Percentiles rank a stretch among this genome's conserved stretches.
phyloP scores from a whole-genome alignment of 2,113 vertebrate genomes.

The Lota lota region DNA sequence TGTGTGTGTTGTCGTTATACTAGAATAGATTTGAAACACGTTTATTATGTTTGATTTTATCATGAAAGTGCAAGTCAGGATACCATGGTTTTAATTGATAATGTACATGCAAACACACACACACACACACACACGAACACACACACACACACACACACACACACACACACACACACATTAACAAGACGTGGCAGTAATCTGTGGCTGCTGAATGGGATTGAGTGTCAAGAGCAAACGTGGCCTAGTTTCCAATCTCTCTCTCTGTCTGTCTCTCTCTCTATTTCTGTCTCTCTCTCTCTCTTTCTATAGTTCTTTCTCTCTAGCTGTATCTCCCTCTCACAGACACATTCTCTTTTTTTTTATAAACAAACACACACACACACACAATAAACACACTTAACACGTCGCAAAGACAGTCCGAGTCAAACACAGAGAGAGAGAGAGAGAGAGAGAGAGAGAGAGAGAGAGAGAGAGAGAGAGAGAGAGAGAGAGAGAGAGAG shows the following conservation, averaged over 20 bases:
- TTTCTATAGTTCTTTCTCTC: not conserved
- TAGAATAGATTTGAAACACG: not conserved
- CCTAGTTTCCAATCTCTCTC: slow-evolving; percentile 31
- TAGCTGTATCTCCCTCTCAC: not conserved
- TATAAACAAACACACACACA: not conserved
- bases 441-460: not conserved
- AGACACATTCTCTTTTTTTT: not conserved
- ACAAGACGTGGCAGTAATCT: slow-evolving; percentile 48
- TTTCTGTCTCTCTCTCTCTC: slow-evolving; percentile 8
- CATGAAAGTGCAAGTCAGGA: not conserved
- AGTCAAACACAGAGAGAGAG: not conserved
- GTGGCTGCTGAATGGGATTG: slow-evolving; percentile 42
- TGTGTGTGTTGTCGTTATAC: no score
- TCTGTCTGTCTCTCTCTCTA: slow-evolving; percentile 4
- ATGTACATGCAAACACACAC: slow-evolving; percentile 8
- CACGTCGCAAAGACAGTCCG: not conserved
- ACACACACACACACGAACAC: not conserved
- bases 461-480: not conserved
- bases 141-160: not conserved
- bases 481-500: not conserved
- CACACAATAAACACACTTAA: not conserved
- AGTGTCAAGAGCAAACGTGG: slow-evolving; percentile 30
- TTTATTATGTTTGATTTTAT: not conserved
- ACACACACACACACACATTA: slow-evolving; percentile 12
- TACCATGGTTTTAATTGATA: not conserved